phyloP scores from a whole-genome alignment of 2,113 vertebrate genomes.

The Dromiciops gliroides region DNA sequence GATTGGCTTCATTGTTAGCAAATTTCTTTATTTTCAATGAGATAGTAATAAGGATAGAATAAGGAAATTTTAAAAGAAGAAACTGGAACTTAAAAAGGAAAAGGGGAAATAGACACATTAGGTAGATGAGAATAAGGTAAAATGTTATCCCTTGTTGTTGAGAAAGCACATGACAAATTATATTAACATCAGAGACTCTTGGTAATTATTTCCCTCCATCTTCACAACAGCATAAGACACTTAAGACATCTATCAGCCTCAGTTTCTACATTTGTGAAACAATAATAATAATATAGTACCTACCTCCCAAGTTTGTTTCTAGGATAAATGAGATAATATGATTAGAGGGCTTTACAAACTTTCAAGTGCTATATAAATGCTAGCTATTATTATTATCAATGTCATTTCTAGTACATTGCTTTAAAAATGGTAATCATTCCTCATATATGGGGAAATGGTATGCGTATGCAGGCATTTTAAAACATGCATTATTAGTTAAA shows the following conservation, averaged over 20 bases:
- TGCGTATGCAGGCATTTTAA: neutral
- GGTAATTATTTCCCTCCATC: constrained; percentile 28
- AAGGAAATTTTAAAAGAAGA: constrained; percentile 7
- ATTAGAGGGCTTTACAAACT: neutral
- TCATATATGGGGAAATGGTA: neutral
- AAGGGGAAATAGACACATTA: neutral
- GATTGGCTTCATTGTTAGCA: neutral
- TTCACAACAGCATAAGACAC: constrained; percentile 12
- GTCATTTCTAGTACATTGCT: neutral
- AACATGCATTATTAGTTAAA: neutral
- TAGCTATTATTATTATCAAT: neutral
- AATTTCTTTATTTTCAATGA: neutral
- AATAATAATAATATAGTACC: neutral
- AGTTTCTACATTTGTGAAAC: neutral
- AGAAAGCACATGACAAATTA: constrained; percentile 8
- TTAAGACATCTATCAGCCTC: neutral
- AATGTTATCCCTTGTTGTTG: neutral
- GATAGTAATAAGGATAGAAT: neutral
- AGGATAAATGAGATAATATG: neutral
- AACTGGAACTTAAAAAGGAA: constrained; percentile 26
- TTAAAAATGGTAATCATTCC: neutral
- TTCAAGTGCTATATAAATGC: neutral
- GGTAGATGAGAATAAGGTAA: neutral
- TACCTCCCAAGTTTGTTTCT: neutral
- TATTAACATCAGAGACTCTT: constrained; percentile 26